Conservation (phyloP, 2,797 vertebrate genomes). For the Streptopelia turtur region DNA sequence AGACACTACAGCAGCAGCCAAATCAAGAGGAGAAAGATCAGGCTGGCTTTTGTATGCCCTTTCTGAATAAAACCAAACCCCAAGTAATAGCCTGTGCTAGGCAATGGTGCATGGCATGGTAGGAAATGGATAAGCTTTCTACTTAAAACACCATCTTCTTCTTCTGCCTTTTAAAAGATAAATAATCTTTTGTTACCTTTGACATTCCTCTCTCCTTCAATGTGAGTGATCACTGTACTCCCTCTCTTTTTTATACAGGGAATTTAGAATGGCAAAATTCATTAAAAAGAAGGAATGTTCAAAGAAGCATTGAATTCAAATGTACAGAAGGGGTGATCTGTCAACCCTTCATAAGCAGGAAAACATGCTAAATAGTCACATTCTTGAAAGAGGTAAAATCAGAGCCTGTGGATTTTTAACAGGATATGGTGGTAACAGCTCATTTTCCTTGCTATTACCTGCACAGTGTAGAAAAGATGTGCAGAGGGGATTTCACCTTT, state of each 20-base stretch:
- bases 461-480: constrained; percentile 91
- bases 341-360: background rate
- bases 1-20: background rate
- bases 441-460: constrained; percentile 75
- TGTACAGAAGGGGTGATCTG: background rate
- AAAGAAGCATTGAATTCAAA: background rate
- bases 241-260: background rate
- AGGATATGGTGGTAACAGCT: background rate
- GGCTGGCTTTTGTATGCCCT: background rate
- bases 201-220: background rate
- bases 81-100: background rate
- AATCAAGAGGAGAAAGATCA: background rate
- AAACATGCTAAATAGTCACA: background rate
- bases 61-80: background rate
- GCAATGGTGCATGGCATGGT: fast-evolving
- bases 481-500: constrained; percentile 90
- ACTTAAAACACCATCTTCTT: background rate
- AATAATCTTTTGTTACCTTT: background rate
- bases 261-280: background rate
- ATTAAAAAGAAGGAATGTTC: background rate
- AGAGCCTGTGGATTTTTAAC: background rate
- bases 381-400: background rate
- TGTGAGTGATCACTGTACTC: background rate
- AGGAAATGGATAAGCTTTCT: background rate
- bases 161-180: background rate